Conservation (phyloP, 1,140 invertebrate genomes). For the Trypoxylus dichotomus region DNA sequence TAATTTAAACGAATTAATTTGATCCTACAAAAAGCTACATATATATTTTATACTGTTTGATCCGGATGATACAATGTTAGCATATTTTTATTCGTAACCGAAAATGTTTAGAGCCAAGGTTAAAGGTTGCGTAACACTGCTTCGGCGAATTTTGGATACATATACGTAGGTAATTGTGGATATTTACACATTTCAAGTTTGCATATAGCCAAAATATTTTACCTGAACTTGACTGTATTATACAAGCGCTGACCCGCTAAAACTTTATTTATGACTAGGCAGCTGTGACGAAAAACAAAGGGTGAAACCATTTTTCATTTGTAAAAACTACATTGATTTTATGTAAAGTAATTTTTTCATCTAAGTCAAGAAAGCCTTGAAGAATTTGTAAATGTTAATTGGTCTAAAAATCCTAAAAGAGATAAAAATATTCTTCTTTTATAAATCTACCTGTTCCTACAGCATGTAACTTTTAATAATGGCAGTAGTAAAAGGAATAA, state of each 20-base stretch:
- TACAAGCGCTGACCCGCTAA: not conserved
- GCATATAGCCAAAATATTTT: not conserved
- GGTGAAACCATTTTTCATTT: not conserved
- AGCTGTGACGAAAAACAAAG: not conserved
- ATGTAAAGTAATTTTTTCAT: too few relatives aligned
- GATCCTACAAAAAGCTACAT: not conserved
- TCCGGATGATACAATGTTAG: not conserved
- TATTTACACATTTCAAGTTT: not conserved
- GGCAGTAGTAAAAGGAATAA: too few relatives aligned
- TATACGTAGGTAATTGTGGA: not conserved
- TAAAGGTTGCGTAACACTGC: not conserved
- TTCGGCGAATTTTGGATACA: not conserved
- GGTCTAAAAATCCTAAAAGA: too few relatives aligned
- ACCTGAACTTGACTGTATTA: not conserved
- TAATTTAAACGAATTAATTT: too few relatives aligned
- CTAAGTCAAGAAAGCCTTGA: too few relatives aligned
- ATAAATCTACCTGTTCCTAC: too few relatives aligned
- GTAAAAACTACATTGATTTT: too few relatives aligned
- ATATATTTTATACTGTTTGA: not conserved
- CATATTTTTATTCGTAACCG: not conserved
- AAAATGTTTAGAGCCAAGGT: not conserved
- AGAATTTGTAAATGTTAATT: too few relatives aligned
- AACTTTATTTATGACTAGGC: not conserved
- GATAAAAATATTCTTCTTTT: too few relatives aligned
- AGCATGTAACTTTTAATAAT: too few relatives aligned